Evolutionary conservation across 1,140 invertebrate species (phyloP), one percentile per base, ranked within the genome.

Genomic region (Drosophila gunungcola): DNA sequence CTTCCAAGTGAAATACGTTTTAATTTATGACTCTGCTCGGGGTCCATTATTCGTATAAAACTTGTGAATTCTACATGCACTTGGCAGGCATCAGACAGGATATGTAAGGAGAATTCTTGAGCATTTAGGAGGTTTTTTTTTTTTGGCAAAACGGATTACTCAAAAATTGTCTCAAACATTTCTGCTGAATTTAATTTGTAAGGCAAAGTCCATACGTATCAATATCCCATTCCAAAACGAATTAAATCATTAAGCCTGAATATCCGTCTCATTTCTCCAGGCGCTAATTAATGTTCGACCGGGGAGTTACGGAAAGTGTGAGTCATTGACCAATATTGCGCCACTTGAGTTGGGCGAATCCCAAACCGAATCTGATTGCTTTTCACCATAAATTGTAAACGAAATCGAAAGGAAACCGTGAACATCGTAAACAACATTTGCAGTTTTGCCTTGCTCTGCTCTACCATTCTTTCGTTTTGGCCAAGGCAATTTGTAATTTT

Each of bases 331-430:
- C 61, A 82, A 58, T 78, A 78, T 76, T 57, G 65, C 36, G 65
- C 54, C 79, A 88, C 82, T 88, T 82, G 62, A 81, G 73, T 21
- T 38, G 29, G 49, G 3, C 12, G 34, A 34, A 32, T 12, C 62
- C 60, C 60, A 6, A n/a, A 16, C 52, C 60, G 57, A 62, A 45
- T 64, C 53, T 64, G 62, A 82, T 88, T 82, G 83, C 70, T 57
- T 60, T 65, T 32, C 32, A 55, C 73, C 84, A 89, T 88, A 88
- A 88, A 88, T 88, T 89, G 76, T 60, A 72, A 89, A 89, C 65
- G 86, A 90, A 90, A 90, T 91, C 88, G 82, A 91, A 90, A 88
- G 88, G 86, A 90, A 90, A 91, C 88, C 86, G 81, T 83, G 86
- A 90, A 91, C 79, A 91, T 80, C 86, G 82, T 90, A 88, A 90